These are phyloP conservation scores for Zaprionus davidi DNA, from an alignment of 1,140 invertebrate species.

Conservation along the genomic window DNA sequence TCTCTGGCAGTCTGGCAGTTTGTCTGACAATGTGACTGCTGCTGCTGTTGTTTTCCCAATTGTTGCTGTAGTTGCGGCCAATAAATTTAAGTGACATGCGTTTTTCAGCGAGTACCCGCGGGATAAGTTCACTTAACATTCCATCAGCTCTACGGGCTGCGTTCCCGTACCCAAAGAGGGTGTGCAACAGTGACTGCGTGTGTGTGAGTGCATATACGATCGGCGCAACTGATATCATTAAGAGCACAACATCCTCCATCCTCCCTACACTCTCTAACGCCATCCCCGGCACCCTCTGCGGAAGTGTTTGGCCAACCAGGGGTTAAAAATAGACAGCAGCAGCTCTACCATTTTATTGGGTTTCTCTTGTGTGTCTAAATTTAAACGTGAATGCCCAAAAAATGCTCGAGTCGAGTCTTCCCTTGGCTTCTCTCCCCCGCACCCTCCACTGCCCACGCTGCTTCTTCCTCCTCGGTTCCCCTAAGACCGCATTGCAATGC, in stretches of 20 bases:
- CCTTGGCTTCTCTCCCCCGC: constrained; percentile 54
- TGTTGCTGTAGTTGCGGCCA: constrained; percentile 65
- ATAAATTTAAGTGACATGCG: constrained; percentile 82
- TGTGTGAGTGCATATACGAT: constrained; percentile 38
- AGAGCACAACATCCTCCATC: constrained; percentile 66
- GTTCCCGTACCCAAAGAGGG: background rate
- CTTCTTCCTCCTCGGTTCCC: background rate
- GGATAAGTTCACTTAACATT: constrained; percentile 77
- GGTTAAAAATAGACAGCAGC: constrained; percentile 60
- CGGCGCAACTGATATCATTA: constrained; percentile 74
- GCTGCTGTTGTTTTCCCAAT: constrained; percentile 34
- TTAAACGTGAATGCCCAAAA: constrained; percentile 64
- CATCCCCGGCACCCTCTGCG: constrained; percentile 48
- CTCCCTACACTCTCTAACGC: background rate
- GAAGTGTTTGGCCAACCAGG: constrained; percentile 57
- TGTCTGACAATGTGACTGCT: constrained; percentile 17
- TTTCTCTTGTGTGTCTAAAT: constrained; percentile 35
- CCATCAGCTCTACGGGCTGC: constrained; percentile 61
- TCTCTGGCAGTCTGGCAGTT: constrained; percentile 24
- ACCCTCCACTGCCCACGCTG: constrained; percentile 28
- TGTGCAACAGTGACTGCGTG: background rate
- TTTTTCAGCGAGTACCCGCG: constrained; percentile 81
- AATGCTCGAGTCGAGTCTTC: constrained; percentile 37
- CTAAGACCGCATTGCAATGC: constrained; percentile 30
- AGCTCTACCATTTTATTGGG: constrained; percentile 42